These are phyloP conservation scores for Triplophysa tibetana DNA, from an alignment of 2,113 vertebrate genomes.

Conservation along the genomic window DNA sequence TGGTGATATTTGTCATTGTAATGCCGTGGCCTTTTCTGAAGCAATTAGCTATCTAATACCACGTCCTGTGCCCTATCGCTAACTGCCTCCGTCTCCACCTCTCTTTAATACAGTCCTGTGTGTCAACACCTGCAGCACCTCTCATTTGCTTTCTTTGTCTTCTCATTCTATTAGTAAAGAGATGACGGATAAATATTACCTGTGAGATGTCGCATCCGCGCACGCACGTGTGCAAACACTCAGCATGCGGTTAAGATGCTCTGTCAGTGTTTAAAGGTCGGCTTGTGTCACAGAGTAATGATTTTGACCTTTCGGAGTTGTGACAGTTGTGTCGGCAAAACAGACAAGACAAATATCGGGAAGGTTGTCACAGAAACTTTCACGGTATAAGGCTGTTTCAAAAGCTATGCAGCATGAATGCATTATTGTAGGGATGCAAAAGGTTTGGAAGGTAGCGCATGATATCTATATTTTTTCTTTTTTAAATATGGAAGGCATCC, in stretches of 20 bases:
- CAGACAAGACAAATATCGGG: slow-evolving; percentile 28
- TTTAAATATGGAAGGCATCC: background rate
- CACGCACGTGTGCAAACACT: slow-evolving; percentile 33
- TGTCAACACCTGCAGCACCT: background rate
- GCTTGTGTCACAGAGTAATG: slow-evolving; percentile 49
- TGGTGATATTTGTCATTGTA: slow-evolving; percentile 39
- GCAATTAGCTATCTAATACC: slow-evolving; percentile 61
- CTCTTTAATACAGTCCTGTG: slow-evolving; percentile 11
- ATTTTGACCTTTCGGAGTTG: slow-evolving; percentile 56
- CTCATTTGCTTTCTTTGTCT: background rate
- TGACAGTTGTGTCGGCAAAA: slow-evolving; percentile 44
- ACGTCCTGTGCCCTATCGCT: slow-evolving; percentile 33
- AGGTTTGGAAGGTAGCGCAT: no score
- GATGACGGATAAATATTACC: slow-evolving; percentile 30
- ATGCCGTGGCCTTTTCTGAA: slow-evolving; percentile 47
- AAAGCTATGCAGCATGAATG: background rate
- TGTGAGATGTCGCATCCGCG: background rate
- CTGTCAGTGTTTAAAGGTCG: slow-evolving; percentile 52
- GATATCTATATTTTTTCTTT: background rate
- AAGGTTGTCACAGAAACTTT: slow-evolving; percentile 16
- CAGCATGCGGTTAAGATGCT: slow-evolving; percentile 28
- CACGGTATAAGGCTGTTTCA: background rate
- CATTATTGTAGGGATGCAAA: no score
- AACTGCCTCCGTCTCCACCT: slow-evolving; percentile 5
- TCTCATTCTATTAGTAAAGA: slow-evolving; percentile 22